Percentiles rank a stretch among this genome's conserved stretches.
These are phyloP conservation scores for Tineola bisselliella DNA, from an alignment of 2,888 invertebrate species.

Conservation along the genomic window DNA sequence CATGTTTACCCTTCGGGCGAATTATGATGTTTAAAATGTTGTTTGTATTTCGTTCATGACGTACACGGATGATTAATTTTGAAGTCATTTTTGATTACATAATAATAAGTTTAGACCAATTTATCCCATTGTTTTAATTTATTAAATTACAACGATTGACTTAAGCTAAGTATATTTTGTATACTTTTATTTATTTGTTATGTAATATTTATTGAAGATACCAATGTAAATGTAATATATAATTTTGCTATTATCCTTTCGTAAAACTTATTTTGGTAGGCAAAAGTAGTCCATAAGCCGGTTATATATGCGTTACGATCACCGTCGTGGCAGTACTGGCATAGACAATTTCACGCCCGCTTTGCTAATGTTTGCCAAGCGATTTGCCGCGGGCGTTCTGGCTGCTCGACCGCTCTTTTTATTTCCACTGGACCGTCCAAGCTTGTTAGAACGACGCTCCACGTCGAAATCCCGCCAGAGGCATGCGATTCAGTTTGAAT, in stretches of 20 bases:
- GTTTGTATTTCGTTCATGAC: constrained; percentile 44
- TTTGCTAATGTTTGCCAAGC: constrained; percentile 56
- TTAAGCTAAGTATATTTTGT: too few species aligned
- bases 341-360: constrained; percentile 57
- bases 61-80: constrained; percentile 37
- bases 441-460: constrained; percentile 22
- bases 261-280: background rate
- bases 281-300: background rate
- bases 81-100: constrained; percentile 52
- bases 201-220: too few species aligned
- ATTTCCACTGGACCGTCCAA: constrained; percentile 24
- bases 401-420: constrained; percentile 20
- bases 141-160: constrained; percentile 21
- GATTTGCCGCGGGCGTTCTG: constrained; percentile 40
- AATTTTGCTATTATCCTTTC: too few species aligned
- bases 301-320: constrained; percentile 38
- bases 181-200: too few species aligned
- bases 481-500: constrained; percentile 9
- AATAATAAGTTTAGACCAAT: constrained; percentile 29
- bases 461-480: constrained; percentile 13
- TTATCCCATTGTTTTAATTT: constrained; percentile 24
- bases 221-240: too few species aligned
- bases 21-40: constrained; percentile 37
- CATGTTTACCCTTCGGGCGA: constrained; percentile 36
- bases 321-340: constrained; percentile 24